Percentiles rank a stretch among this genome's conserved stretches.
These are phyloP conservation scores for Lota lota DNA, from an alignment of 2,113 vertebrate genomes.

Conservation along the genomic window DNA sequence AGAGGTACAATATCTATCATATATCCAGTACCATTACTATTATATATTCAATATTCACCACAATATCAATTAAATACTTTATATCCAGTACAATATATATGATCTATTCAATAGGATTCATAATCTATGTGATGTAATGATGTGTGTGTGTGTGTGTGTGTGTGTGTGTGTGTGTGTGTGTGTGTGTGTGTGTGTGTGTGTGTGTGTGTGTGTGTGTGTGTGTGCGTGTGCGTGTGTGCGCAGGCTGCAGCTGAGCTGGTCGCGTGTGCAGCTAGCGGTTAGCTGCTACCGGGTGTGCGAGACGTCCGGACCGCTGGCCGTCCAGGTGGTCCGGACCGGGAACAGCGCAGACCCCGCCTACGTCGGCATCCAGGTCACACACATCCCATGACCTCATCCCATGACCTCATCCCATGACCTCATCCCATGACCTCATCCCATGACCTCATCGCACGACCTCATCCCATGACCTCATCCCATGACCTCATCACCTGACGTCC, in stretches of 20 bases:
- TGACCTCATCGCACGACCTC: neutral
- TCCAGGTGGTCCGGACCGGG: conserved; percentile 69
- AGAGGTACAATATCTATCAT: too few species aligned
- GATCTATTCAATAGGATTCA: too few species aligned
- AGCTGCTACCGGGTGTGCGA: conserved; percentile 68
- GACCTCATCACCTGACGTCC: neutral
- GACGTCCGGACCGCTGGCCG: conserved; percentile 64
- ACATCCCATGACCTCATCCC: neutral
- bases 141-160: conserved; percentile 10
- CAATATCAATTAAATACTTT: too few species aligned
- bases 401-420: neutral
- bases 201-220: too few species aligned
- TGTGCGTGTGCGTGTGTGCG: conserved; percentile 17
- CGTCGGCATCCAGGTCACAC: conserved; percentile 61
- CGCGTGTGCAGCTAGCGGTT: conserved; percentile 62
- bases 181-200: too few species aligned
- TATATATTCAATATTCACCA: too few species aligned
- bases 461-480: neutral
- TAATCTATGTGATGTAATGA: too few species aligned
- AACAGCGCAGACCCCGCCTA: conserved; percentile 69
- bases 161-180: too few species aligned
- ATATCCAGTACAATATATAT: too few species aligned
- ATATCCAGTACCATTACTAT: too few species aligned
- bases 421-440: neutral
- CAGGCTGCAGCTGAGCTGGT: conserved; percentile 71